Evolutionary conservation across 2,888 invertebrate species (phyloP).

Genomic region (Noctua fimbriata): DNA sequence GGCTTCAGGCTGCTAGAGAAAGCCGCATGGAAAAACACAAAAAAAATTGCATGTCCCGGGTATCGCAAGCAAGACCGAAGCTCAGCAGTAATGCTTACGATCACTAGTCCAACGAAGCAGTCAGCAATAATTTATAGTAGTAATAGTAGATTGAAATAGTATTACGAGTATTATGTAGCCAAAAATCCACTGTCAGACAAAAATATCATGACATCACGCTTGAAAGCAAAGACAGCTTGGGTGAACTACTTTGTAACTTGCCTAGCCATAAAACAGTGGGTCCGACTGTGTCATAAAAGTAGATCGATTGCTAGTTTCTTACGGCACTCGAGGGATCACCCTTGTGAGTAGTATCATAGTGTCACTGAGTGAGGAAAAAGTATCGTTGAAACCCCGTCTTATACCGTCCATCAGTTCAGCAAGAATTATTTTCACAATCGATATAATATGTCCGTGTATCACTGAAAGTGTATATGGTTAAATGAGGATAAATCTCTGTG

Average conservation of each 20-base stretch:
- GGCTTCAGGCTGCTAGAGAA: background rate
- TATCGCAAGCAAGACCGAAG: background rate
- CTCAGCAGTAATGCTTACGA: background rate
- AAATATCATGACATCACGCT: background rate
- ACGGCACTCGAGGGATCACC: constrained; percentile 31
- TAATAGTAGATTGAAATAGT: background rate
- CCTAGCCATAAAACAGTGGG: constrained; percentile 31
- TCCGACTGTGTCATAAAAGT: constrained; percentile 45
- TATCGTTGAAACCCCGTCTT: background rate
- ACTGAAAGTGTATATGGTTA: too few species aligned
- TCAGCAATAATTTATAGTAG: background rate
- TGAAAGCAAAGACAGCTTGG: constrained; percentile 5
- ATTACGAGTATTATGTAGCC: background rate
- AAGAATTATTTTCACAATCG: background rate
- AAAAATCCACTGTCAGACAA: background rate
- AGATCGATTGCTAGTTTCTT: constrained; percentile 51
- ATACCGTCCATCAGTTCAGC: background rate
- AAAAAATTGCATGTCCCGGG: background rate
- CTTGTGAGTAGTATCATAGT: constrained; percentile 19
- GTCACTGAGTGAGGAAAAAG: constrained; percentile 18
- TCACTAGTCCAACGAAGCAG: background rate
- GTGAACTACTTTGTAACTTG: constrained; percentile 33
- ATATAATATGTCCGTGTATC: background rate
- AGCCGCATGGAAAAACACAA: background rate
- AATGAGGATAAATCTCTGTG: background rate